Conservation (phyloP, 2,113 vertebrate genomes). For the Strix uralensis region DNA sequence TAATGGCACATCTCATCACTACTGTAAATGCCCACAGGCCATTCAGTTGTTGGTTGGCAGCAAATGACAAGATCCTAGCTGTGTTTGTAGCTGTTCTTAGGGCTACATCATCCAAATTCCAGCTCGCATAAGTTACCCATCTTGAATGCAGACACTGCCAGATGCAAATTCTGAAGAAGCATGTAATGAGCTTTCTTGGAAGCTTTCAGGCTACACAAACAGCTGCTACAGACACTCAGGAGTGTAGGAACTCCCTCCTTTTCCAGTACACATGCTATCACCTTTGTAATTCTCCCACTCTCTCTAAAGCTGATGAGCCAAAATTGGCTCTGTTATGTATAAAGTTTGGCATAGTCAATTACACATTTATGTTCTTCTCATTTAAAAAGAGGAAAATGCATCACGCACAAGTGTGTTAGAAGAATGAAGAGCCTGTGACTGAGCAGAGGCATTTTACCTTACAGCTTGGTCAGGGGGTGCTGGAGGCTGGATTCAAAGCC, state of each 20-base stretch:
- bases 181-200: neutral
- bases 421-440: neutral
- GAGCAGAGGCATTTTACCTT: neutral
- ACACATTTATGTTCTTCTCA: neutral
- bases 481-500: neutral
- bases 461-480: neutral
- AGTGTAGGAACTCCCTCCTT: neutral
- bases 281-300: neutral
- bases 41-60: neutral
- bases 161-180: neutral
- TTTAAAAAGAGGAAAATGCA: neutral
- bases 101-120: neutral
- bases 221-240: constrained; percentile 42
- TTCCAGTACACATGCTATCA: neutral
- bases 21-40: neutral
- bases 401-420: constrained; percentile 17
- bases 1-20: neutral
- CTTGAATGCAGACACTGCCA: neutral
- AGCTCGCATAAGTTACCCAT: neutral
- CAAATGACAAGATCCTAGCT: neutral
- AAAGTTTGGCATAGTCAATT: neutral
- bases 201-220: neutral
- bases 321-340: neutral
- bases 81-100: neutral
- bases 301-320: neutral